A percentile compares a stretch with the other conserved stretches of the same genome.
Evolutionary conservation across 1,140 invertebrate species (phyloP).

Genomic region (Atopsyche davidsoni): DNA sequence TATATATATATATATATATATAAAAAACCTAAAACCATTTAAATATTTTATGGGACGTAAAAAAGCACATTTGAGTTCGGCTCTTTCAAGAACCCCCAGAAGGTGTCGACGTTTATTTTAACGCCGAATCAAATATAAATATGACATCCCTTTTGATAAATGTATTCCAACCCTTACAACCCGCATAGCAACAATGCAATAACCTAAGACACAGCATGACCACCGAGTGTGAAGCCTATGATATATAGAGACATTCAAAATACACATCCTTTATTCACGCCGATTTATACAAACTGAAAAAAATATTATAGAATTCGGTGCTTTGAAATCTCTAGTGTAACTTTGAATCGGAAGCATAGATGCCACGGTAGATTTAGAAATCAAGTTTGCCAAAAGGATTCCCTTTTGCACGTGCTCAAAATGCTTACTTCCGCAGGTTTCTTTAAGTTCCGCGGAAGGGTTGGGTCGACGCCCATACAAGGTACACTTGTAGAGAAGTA

Average conservation of each 20-base stretch:
- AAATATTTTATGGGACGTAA: too few species aligned
- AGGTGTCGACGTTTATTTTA: constrained; percentile 21
- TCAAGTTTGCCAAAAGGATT: constrained; percentile 11
- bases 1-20: not conserved
- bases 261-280: too few species aligned
- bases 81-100: constrained; percentile 5
- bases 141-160: too few species aligned
- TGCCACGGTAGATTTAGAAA: constrained; percentile 17
- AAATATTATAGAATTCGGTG: too few species aligned
- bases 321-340: too few species aligned
- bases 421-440: constrained; percentile 23
- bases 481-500: constrained; percentile 1
- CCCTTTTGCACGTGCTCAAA: constrained; percentile 28
- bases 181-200: too few species aligned
- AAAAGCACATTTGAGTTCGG: too few species aligned
- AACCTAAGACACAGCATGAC: constrained; percentile 3
- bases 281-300: not conserved
- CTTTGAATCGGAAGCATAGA: constrained; percentile 24
- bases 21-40: not conserved
- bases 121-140: constrained; percentile 17
- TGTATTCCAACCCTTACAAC: too few species aligned
- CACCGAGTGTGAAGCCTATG: too few species aligned
- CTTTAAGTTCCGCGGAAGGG: constrained; percentile 1
- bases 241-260: too few species aligned
- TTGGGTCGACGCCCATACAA: constrained; percentile 5